Conservation (phyloP, 2,113 vertebrate genomes). For the Tor tambroides region DNA sequence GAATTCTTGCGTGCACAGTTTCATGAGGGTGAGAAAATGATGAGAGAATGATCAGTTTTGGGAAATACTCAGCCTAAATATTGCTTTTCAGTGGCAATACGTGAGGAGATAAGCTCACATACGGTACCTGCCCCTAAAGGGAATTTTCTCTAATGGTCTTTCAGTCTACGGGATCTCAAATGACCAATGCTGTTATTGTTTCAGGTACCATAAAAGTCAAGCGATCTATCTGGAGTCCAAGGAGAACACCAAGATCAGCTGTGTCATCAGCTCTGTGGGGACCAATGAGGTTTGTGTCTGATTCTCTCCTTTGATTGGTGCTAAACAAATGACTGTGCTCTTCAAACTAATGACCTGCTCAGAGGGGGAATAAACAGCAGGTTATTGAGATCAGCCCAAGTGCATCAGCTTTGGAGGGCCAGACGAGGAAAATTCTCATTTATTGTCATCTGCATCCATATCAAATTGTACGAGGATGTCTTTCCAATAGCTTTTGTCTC, state of each 20-base stretch:
- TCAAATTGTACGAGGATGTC: not conserved
- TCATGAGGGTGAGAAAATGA: not conserved
- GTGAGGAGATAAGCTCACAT: not conserved
- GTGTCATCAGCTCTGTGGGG: conserved; percentile 97
- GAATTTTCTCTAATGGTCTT: not conserved
- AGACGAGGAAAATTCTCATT: conserved; percentile 20
- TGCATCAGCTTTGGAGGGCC: not conserved
- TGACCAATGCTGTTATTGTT: conserved; percentile 30
- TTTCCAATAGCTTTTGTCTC: conserved; percentile 24
- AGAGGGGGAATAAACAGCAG: not conserved
- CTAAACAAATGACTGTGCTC: conserved; percentile 28
- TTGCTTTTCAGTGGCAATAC: no score
- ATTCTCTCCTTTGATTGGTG: conserved; percentile 24
- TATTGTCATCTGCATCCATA: conserved; percentile 28
- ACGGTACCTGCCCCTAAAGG: not conserved
- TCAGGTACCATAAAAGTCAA: conserved; percentile 98
- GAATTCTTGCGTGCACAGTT: not conserved
- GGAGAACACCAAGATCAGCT: conserved; percentile 99
- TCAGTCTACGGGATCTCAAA: not conserved
- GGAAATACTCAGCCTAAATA: no score
- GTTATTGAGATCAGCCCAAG: conserved; percentile 13
- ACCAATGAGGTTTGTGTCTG: conserved; percentile 88
- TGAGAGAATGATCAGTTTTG: no score
- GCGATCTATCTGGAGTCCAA: conserved; percentile 98
- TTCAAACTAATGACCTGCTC: conserved; percentile 18